These are phyloP conservation scores for Macropus fuliginosus DNA, from an alignment of 2,797 vertebrate genomes.

Conservation along the genomic window DNA sequence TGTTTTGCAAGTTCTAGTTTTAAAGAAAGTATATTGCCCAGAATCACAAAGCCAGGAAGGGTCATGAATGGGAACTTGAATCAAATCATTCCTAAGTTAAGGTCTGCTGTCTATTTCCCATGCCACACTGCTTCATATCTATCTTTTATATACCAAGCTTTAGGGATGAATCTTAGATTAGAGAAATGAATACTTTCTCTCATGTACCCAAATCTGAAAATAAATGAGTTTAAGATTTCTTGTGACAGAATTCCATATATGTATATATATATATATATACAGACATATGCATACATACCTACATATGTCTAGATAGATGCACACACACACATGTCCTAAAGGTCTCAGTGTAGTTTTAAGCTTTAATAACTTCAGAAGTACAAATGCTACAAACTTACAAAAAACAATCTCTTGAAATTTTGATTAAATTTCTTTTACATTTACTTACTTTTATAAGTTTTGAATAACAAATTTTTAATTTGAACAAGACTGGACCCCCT, in stretches of 20 bases:
- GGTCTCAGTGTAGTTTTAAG: background rate
- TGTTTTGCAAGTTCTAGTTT: background rate
- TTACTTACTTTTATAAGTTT: background rate
- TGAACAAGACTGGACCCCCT: background rate
- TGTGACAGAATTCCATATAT: background rate
- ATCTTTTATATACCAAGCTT: background rate
- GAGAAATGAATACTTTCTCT: background rate
- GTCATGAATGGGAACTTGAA: background rate
- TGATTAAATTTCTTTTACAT: background rate
- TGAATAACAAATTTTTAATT: background rate
- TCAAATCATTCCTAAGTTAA: background rate
- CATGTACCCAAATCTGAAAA: background rate
- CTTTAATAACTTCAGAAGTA: background rate
- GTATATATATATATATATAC: background rate
- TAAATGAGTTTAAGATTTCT: background rate
- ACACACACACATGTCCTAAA: background rate
- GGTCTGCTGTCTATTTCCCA: background rate
- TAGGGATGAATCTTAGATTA: background rate
- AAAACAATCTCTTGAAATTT: background rate
- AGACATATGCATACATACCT: background rate
- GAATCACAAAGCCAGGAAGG: background rate
- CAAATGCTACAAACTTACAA: background rate
- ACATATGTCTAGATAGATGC: background rate
- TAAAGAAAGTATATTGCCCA: background rate
- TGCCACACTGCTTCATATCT: background rate